Evolutionary conservation across 2,888 invertebrate species (phyloP).

Genomic region (Opisthograptis luteolata): DNA sequence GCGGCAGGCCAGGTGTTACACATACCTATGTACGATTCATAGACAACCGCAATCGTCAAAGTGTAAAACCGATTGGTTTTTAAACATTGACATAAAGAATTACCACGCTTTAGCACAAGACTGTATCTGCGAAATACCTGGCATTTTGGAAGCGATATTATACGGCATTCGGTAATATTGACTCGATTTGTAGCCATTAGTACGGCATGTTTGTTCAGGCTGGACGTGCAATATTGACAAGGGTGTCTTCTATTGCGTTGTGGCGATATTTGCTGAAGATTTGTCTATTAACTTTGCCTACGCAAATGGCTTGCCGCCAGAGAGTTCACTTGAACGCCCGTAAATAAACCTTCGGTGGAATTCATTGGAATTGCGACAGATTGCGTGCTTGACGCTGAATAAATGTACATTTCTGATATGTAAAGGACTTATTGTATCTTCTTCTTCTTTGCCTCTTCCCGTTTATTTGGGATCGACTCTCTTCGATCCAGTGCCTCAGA

Average conservation of each 20-base stretch:
- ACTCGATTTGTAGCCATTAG: constrained; percentile 27
- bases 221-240: constrained; percentile 31
- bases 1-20: not conserved
- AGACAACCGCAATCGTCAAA: not conserved
- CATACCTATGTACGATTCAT: no score
- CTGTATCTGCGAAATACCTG: constrained; percentile 1
- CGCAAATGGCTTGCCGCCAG: not conserved
- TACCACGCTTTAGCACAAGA: constrained; percentile 11
- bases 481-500: no score
- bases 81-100: constrained; percentile 13
- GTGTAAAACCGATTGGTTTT: not conserved
- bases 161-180: constrained; percentile 25
- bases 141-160: constrained; percentile 24
- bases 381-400: not conserved
- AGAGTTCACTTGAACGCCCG: constrained; percentile 6
- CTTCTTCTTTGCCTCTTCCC: no score
- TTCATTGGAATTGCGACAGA: not conserved
- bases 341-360: constrained; percentile 17
- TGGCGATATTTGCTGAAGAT: constrained; percentile 6
- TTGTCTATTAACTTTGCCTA: constrained; percentile 10
- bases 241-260: constrained; percentile 16
- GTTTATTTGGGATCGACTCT: no score
- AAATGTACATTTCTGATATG: not conserved
- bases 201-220: constrained; percentile 6
- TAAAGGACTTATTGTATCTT: no score